Base-by-base conservation (phyloP, 1,140 invertebrate species). In the Calephelis nemesis region DNA sequence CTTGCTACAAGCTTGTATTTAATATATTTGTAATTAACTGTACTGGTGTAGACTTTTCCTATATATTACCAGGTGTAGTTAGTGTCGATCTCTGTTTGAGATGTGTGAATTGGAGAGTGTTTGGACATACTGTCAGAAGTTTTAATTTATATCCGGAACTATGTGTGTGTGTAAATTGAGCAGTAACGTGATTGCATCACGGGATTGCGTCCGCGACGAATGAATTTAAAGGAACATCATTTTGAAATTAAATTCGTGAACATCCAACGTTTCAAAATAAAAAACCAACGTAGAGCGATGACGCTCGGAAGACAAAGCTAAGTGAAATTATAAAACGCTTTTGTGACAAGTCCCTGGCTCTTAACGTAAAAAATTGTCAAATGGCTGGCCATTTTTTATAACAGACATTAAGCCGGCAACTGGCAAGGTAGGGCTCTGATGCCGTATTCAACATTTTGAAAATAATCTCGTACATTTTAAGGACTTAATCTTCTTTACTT, bases 291-390 rank as follows among this genome's bases (percentile, higher is more conserved):
- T 15, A 19, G 50, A 52, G 50, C n/a, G 15, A 52, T 52, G 50
- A 19, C 50, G 50, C 50, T 52, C 15, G 50, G 50, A 52, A 52
- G 50, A 52, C 50, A 52, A 52, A 52, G 50, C 50, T 52, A 52
- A 52, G 50, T 52, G 50, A 52, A 52, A 52, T 52, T 52, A 52
- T 52, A 52, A 52, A 52, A 52, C 50, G 50, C 50, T 52, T 52
- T 52, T 52, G 50, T 52, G 50, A 52, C 50, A 52, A 52, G 50
- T 52, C 50, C 50, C 7, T 52, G 50, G 50, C 50, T 52, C 52
- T 54, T 54, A 54, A 30, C 52, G 52, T 30, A 54, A 54, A 54
- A 54, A 54, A 54, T 54, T 54, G 52, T 54, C 52, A 54, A 54
- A 54, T 54, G 52, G 52, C 52, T 54, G 19, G 19, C 52, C 52